Evolutionary conservation across 2,888 invertebrate species (phyloP), one percentile per base, ranked within the genome.

Genomic region (Teinopalpus imperialis): DNA sequence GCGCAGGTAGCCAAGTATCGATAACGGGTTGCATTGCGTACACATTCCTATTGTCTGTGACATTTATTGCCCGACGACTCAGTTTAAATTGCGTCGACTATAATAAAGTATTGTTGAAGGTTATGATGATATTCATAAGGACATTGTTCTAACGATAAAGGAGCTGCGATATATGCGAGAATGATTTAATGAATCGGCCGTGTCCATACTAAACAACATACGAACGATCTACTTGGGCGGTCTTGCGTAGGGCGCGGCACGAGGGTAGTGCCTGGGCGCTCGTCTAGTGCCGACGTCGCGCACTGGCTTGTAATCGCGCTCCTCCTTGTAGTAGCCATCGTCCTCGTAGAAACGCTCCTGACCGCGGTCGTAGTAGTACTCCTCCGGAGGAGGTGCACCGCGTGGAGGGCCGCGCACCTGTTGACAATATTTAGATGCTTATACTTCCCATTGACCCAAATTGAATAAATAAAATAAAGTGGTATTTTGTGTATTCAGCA

Each of bases 341-440:
- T 86, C 86, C 18, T 85, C 82, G 61, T 83, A 85, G 73, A 74
- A 85, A 24, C 81, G 78, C 3, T 86, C 85, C 32, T 71, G 72
- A 2, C 62, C 57, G 14, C 81, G 70, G 27, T 81, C 91, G 69
- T 81, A 91, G 77, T 94, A 95, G 67, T 92, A 93, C 66, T 92
- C 93, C 60, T 95, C 95, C 89, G 52, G 91, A 82, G 63, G 95
- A 70, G 52, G 94, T 91, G 60, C 93, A 83, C 76, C 94, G 91
- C 65, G 90, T 63, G 54, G 81, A n/a, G 69, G 76, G n/a, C 63
- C 81, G 39, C 73, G 75, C 37, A 74, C 71, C 69, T 74, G 12
- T 10, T 20, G 14, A n/a, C 14, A 14, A 13, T 8, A 32, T 18
- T 1, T 4, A 16, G 16, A 2, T 27, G n/a, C n/a, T n/a, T n/a